These are phyloP conservation scores for Paracyclopina nana DNA, from an alignment of 1,140 invertebrate species.

Conservation along the genomic window DNA sequence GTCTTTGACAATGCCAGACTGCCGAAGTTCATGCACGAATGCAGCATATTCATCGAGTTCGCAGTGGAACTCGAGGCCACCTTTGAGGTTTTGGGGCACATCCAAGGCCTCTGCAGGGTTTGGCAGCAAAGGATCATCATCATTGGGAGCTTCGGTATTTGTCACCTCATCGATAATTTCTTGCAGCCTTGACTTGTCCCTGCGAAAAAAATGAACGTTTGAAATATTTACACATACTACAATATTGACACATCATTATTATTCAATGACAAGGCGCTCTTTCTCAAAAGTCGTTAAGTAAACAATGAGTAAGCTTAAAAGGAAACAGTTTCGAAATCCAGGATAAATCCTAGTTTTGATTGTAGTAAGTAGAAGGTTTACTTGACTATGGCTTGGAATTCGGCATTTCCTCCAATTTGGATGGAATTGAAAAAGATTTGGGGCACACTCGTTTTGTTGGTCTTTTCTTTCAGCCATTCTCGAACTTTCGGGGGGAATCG, in stretches of 20 bases:
- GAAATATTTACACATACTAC: no score
- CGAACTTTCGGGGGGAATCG: slow-evolving; percentile 11
- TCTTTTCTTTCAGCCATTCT: slow-evolving; percentile 16
- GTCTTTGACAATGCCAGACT: slow-evolving; percentile 1
- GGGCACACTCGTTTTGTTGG: slow-evolving; percentile 19
- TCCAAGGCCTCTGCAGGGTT: slow-evolving; percentile 2
- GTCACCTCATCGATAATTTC: no score
- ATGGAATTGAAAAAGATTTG: slow-evolving; percentile 20
- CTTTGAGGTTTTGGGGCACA: background rate
- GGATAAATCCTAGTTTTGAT: no score
- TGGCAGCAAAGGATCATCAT: slow-evolving; percentile 2
- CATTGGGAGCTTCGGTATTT: no score
- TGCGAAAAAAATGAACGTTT: no score
- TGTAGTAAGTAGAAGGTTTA: no score
- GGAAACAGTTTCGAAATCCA: no score
- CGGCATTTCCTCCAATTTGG: slow-evolving; percentile 18
- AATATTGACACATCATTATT: no score
- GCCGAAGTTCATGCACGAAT: background rate
- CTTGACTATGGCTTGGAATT: slow-evolving; percentile 14
- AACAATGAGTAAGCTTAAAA: no score
- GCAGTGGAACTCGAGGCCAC: background rate
- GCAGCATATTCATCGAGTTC: background rate
- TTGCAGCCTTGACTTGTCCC: no score
- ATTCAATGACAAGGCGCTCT: no score
- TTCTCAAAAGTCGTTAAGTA: no score